Evolutionary conservation across 1,140 invertebrate species (phyloP), one percentile per base, ranked within the genome.

Genomic region (Drosophila mauritiana): DNA sequence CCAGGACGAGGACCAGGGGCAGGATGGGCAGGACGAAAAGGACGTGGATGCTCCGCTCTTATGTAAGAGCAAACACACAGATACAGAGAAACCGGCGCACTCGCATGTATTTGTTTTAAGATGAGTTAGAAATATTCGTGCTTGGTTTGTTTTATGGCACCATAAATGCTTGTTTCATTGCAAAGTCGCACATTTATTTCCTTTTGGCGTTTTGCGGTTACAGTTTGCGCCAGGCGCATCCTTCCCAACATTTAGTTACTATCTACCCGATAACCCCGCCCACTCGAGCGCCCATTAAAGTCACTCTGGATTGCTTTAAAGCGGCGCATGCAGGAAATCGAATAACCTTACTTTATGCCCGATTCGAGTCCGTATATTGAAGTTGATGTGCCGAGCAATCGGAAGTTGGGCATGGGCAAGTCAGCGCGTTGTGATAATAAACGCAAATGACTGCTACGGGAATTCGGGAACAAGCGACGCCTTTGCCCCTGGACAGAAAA

Each of bases 141-240:
- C 84, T 76, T 76, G 70, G 80, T 84, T 89, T 88, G 83, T 88
- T 88, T 88, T 89, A 88, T 88, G 80, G 80, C 72, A 83, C 85
- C 83, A 84, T 88, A 88, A 88, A 88, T 79, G 84, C 72, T 88
- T 86, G 76, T 88, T 89, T 88, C 80, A 88, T 88, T 88, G 80
- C 80, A 89, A 88, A 89, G 84, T 89, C 84, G 84, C 80, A 88
- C 80, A 89, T 88, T 88, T 88, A 89, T 89, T 88, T 89, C 84
- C 58, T 67, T 89, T 88, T 75, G 80, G 72, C 79, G 53, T 78
- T 88, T 89, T 78, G 84, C 75, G 83, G 82, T 86, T 89, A 79
- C 80, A 82, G 75, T 89, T 64, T 65, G 63, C 53, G 57, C 53
- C 59, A 59, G 42, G 57, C 68, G 55, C 54, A 55, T 45, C 52